Base-by-base conservation (phyloP, 2,113 vertebrate species). In the Coracopsis vasa region DNA sequence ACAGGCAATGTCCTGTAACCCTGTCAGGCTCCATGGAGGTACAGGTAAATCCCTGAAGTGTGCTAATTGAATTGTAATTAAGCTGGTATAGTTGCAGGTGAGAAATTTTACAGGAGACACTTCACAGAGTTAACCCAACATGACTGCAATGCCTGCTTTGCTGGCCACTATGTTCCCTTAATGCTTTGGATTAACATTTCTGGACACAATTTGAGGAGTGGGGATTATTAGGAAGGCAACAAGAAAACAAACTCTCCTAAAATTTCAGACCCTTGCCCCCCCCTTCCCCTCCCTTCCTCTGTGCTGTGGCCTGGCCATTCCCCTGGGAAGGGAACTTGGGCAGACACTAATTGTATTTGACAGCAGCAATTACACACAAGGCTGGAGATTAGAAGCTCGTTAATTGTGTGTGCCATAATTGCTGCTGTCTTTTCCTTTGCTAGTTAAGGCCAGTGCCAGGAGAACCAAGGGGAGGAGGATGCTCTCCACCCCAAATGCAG, bases 301-400 rank as follows among this genome's bases (percentile, higher is more conserved):
- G 31, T 85, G 23, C 91, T 64, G 72, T 4, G 0, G 62, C 67
- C 77, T 3, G 33, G 72, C n/a, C 78, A 23, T 77, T 54, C 92
- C 81, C 66, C 48, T 53, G 90, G 93, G 96, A 96, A 95, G 91
- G 95, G 90, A 97, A 97, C 81, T 72, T 96, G 80, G 80, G 84
- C 77, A 96, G 97, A 97, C 65, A 51, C 95, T 97, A 98, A 98
- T 87, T 97, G 92, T 96, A 97, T 97, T 85, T 96, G 97, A 98
- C 98, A 98, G 97, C 95, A 97, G 97, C 97, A 98, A 98, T 97
- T 98, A 97, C 96, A 97, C 64, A 95, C 96, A 96, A 97, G 91
- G 96, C 45, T 98, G 96, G 97, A 97, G 95, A 98, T 96, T 94
- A 96, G 95, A 93, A 96, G 94, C 93, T 95, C 87, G 75, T 96